These are phyloP conservation scores for Dioctria rufipes DNA, from an alignment of 2,888 invertebrate species.

Conservation along the genomic window DNA sequence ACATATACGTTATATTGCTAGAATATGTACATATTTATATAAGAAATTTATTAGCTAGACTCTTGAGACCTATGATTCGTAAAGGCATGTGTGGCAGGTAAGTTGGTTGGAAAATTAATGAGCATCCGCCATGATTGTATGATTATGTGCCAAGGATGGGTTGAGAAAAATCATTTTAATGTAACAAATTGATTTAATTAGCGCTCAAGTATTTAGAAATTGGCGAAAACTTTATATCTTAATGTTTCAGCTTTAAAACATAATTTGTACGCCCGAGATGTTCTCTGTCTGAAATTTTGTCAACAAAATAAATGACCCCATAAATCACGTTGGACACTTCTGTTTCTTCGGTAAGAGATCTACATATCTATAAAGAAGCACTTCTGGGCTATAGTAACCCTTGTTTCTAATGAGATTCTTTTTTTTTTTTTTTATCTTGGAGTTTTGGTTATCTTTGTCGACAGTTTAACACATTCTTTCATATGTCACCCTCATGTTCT, in stretches of 20 bases:
- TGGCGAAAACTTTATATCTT: constrained; percentile 22
- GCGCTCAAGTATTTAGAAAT: constrained; percentile 45
- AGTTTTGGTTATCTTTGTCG: constrained; percentile 37
- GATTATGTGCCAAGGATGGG: constrained; percentile 63
- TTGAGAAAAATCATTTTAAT: constrained; percentile 59
- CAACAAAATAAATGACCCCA: constrained; percentile 62
- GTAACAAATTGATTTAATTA: constrained; percentile 62
- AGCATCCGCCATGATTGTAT: constrained; percentile 61
- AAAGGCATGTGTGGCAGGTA: constrained; percentile 30
- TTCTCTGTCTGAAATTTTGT: constrained; percentile 55
- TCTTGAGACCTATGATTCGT: not conserved
- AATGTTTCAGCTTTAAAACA: constrained; percentile 35
- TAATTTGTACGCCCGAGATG: constrained; percentile 46
- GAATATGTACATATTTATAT: not conserved
- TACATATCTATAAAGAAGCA: not conserved
- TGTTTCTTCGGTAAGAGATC: constrained; percentile 41
- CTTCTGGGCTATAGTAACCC: constrained; percentile 22
- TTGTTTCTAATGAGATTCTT: constrained; percentile 36
- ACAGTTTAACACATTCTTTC: constrained; percentile 47
- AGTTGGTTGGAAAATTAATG: constrained; percentile 58
- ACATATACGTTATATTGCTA: not conserved
- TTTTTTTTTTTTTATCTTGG: not conserved
- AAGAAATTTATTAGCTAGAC: not conserved
- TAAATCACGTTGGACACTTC: constrained; percentile 62
- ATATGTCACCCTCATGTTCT: constrained; percentile 33